These are phyloP conservation scores for Elymnias hypermnestra DNA, from an alignment of 1,140 invertebrate genomes.

Conservation along the genomic window DNA sequence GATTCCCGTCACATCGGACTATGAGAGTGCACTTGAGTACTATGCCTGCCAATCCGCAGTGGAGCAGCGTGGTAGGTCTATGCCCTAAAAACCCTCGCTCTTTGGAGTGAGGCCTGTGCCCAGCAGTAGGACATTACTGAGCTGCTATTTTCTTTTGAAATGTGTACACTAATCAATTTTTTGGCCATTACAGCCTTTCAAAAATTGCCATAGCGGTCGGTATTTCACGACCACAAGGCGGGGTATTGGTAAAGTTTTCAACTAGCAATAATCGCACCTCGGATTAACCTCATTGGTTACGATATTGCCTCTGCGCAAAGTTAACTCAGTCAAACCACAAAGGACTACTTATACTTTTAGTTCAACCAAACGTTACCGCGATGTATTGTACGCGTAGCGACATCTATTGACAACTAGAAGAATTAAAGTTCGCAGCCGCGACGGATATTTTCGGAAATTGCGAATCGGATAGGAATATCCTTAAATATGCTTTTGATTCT, in stretches of 20 bases:
- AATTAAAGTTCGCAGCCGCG: background rate
- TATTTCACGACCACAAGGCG: slow-evolving; percentile 94
- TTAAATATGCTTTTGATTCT: too few species aligned
- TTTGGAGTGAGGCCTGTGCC: too few species aligned
- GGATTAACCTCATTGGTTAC: slow-evolving; percentile 91
- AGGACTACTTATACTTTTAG: slow-evolving; percentile 12
- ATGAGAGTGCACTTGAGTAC: too few species aligned
- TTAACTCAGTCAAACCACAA: slow-evolving; percentile 41
- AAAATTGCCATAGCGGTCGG: slow-evolving; percentile 93
- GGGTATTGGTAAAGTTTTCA: slow-evolving; percentile 97
- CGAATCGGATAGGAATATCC: too few species aligned
- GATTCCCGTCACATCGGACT: too few species aligned
- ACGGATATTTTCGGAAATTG: background rate
- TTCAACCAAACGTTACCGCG: slow-evolving; percentile 15
- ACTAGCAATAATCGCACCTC: slow-evolving; percentile 94
- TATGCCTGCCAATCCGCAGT: too few species aligned
- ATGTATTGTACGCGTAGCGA: slow-evolving; percentile 13
- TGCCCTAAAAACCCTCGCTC: too few species aligned
- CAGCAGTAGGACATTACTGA: too few species aligned
- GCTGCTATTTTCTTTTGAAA: too few species aligned
- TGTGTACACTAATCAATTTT: too few species aligned
- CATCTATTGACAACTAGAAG: slow-evolving; percentile 20
- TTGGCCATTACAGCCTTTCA: slow-evolving; percentile 77
- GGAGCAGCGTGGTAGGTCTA: too few species aligned
- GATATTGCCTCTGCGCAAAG: slow-evolving; percentile 88